Evolutionary conservation across 1,140 invertebrate genomes (phyloP).

Genomic region (Pogonus chalceus): DNA sequence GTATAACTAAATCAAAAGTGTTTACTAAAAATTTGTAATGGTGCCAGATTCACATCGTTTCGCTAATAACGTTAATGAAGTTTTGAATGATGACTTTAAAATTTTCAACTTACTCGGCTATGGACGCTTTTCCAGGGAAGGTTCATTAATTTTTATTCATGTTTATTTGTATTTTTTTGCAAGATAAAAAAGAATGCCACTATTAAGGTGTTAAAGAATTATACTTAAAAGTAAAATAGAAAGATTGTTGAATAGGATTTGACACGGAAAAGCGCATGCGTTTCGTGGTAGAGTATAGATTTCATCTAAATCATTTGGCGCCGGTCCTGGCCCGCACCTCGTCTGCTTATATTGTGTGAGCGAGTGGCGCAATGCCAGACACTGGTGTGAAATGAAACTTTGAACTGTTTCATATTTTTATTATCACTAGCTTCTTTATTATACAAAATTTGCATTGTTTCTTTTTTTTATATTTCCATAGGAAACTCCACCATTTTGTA

Average conservation of each 20-base stretch:
- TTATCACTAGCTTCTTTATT: conserved; percentile 16
- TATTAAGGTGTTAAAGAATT: no score
- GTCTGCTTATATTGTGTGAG: not conserved
- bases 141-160: not conserved
- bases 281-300: not conserved
- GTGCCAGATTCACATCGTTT: not conserved
- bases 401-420: conserved; percentile 17
- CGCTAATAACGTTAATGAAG: conserved; percentile 1
- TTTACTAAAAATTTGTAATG: not conserved
- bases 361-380: conserved; percentile 20
- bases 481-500: no score
- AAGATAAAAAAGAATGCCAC: no score
- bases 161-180: no score
- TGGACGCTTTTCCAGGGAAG: not conserved
- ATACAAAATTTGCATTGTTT: conserved; percentile 12
- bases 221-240: no score
- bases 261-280: no score
- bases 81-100: conserved; percentile 2
- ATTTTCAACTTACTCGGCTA: no score
- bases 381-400: conserved; percentile 22
- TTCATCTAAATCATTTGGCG: not conserved
- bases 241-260: no score
- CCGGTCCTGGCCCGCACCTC: not conserved
- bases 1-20: not conserved
- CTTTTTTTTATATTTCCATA: no score